Evolutionary conservation across 2,888 invertebrate species (phyloP), one percentile per base, ranked within the genome.

Genomic region (Sminthurides aquaticus): DNA sequence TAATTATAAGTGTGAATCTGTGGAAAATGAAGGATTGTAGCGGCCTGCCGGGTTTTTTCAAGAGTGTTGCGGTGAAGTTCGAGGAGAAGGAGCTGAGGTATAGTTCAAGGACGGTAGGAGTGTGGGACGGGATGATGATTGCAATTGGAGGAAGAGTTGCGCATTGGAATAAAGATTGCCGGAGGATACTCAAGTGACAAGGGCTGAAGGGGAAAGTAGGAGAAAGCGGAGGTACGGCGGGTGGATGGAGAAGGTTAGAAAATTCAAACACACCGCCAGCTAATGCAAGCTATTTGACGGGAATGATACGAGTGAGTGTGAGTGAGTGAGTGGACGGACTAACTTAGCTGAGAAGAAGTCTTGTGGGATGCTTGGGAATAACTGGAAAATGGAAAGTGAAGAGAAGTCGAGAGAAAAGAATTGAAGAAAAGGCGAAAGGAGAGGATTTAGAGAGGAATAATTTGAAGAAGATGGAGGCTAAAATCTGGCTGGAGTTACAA

Each of bases 1-100:
- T 34, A 34, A 34, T 34, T 34, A n/a, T 68, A 66, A 61, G 68
- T 64, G 61, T 68, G 66, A 68, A 68, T 68, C 64, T 61, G 64
- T 43, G 25, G 56, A 61, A 68, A 68, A 66, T 68, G 57, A 68
- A 68, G 63, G 64, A 65, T 65, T 48, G 43, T 34, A 34, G 43
- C n/a, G n/a, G n/a, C n/a, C n/a, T n/a, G n/a, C n/a, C n/a, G n/a
- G n/a, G n/a, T n/a, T n/a, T n/a, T n/a, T n/a, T n/a, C n/a, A n/a
- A n/a, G n/a, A n/a, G n/a, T n/a, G n/a, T n/a, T n/a, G 43, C 43
- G 43, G 43, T 11, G 43, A 15, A 34, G 5, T 34, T 11, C 8
- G 43, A 34, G 43, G 43, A 34, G 15, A 15, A 34, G 43, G 15
- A 15, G 43, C 43, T 11, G 43, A 34, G 43, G 8, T 5, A 34